Conservation (phyloP, 2,888 invertebrate species). For the Eilema caniola region DNA sequence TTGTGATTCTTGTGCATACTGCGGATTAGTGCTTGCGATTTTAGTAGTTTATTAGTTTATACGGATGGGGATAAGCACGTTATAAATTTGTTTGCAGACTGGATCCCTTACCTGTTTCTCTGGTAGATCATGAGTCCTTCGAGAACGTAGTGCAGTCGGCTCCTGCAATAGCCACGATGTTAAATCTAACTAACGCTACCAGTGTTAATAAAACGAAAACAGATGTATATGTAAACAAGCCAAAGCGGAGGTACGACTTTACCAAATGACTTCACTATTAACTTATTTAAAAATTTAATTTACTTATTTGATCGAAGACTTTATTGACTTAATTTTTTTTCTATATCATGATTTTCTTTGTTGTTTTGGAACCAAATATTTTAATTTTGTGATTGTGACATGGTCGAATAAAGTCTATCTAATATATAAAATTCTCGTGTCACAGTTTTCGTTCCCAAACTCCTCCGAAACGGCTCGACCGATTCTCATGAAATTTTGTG, state of each 20-base stretch:
- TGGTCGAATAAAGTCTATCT: too few species aligned
- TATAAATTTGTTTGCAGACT: slow-evolving; percentile 22
- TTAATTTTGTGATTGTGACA: too few species aligned
- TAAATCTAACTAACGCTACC: slow-evolving; percentile 55
- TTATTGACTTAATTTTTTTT: too few species aligned
- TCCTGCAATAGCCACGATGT: slow-evolving; percentile 68
- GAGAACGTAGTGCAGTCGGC: slow-evolving; percentile 79
- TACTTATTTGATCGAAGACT: too few species aligned
- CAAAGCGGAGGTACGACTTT: slow-evolving; percentile 18
- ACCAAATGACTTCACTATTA: not conserved
- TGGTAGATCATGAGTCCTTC: slow-evolving; percentile 78
- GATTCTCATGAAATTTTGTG: too few species aligned
- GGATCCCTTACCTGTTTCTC: slow-evolving; percentile 50
- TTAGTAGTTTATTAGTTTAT: not conserved
- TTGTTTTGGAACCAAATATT: not conserved
- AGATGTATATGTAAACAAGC: slow-evolving; percentile 11
- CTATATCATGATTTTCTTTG: too few species aligned
- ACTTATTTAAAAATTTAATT: too few species aligned
- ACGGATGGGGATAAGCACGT: not conserved
- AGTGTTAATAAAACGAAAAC: slow-evolving; percentile 8
- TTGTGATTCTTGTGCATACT: too few species aligned
- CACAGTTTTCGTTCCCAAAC: too few species aligned
- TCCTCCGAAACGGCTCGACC: too few species aligned
- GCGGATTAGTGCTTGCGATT: too few species aligned
- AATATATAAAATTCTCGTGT: too few species aligned